These are phyloP conservation scores for Crossaster papposus DNA, from an alignment of 53 echinoderm and acorn worm species.

Conservation along the genomic window DNA sequence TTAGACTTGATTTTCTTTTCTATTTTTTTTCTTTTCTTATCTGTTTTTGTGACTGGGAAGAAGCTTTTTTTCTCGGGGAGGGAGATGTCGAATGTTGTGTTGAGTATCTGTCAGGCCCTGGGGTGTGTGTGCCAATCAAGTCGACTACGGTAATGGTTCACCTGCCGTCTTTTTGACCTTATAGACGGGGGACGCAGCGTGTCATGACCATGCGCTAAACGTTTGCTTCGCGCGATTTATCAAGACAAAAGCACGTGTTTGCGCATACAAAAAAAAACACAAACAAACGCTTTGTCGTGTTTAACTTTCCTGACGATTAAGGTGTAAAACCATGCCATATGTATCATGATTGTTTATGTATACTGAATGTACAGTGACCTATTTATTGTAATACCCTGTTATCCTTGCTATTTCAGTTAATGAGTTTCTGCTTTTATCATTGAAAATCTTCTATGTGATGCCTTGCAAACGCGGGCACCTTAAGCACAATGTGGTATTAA, in stretches of 20 bases:
- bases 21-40: too few relatives aligned
- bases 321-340: too few relatives aligned
- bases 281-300: neutral
- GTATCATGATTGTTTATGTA: too few relatives aligned
- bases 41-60: conserved; percentile 25
- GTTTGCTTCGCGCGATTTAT: neutral
- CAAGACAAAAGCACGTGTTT: neutral
- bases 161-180: conserved; percentile 15
- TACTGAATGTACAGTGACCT: too few relatives aligned
- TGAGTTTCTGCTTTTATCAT: too few relatives aligned
- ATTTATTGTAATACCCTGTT: too few relatives aligned
- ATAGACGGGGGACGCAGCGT: conserved; percentile 18
- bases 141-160: conserved; percentile 47
- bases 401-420: too few relatives aligned
- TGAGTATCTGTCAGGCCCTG: conserved; percentile 58
- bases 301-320: neutral
- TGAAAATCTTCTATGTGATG: too few relatives aligned
- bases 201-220: neutral
- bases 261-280: too few relatives aligned
- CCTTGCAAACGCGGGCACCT: neutral
- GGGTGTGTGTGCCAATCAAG: conserved; percentile 55
- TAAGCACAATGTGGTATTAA: neutral
- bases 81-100: conserved; percentile 48
- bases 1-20: conserved; percentile 48
- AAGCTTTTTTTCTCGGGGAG: conserved; percentile 46